phyloP scores from a whole-genome alignment of 2,797 vertebrate genomes.

The Sardinella longiceps region DNA sequence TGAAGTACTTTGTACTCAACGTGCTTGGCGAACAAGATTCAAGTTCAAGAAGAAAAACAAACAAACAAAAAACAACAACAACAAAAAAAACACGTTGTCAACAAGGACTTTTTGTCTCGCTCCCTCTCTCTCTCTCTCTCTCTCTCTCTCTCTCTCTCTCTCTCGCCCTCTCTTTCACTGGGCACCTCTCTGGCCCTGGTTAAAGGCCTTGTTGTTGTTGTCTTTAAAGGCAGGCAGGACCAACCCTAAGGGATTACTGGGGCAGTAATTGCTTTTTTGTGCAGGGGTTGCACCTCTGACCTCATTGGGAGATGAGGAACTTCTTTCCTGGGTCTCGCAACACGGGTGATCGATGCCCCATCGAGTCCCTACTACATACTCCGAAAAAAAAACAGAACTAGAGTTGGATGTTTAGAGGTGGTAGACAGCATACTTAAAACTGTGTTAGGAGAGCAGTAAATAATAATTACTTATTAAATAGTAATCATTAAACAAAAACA shows the following conservation, averaged over 20 bases:
- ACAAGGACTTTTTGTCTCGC: neutral
- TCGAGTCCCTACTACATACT: neutral
- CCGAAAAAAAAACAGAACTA: neutral
- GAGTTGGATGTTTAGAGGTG: neutral
- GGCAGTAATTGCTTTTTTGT: constrained; percentile 37
- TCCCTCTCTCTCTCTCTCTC: neutral
- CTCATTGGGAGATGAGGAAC: constrained; percentile 13
- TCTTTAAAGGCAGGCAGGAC: constrained; percentile 28
- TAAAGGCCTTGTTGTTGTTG: neutral
- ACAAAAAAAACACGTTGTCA: neutral
- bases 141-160: neutral
- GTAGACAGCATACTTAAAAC: neutral
- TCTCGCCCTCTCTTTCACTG: neutral
- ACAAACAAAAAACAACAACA: neutral
- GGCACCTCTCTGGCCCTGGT: neutral
- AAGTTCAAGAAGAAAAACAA: neutral
- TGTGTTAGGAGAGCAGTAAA: neutral
- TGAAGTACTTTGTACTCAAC: neutral
- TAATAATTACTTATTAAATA: no score
- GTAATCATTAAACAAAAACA: no score
- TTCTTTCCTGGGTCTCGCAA: neutral
- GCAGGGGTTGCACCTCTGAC: constrained; percentile 4
- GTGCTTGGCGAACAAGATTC: neutral
- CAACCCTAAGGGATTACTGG: constrained; percentile 28
- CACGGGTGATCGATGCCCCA: neutral